Evolutionary conservation across 53 echinoderm and acorn worm species (phyloP), one percentile per base, ranked within the genome.

Genomic region (Patiria pectinifera): DNA sequence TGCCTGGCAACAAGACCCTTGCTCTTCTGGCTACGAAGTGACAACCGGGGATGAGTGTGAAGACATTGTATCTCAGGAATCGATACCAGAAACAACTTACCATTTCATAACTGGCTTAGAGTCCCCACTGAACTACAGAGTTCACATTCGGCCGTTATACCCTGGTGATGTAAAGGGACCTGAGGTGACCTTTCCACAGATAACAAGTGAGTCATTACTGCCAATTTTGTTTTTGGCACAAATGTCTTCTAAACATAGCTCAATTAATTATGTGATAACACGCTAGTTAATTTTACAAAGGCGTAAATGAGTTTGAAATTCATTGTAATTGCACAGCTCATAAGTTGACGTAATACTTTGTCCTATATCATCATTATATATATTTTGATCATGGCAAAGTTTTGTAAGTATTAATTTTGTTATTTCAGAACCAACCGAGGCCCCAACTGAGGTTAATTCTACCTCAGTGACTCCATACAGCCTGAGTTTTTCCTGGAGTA

Each of bases 401-500:
- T 53, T 5, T 53, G 3, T 49, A 49, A 49, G 6, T 3, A 49
- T 4, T 6, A 2, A 74, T 74, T 23, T 74, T 74, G 74, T 0
- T 74, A 21, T 74, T 0, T 74, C 10, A 74, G 74, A 2, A 0
- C 74, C 74, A 74, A 23, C 74, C 3, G n/a, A 12, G 19, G 3
- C 86, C 24, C 86, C 86, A 74, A 49, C 23, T 72, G 74, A 59
- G n/a, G 72, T 86, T 12, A 71, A 0, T 46, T 48, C n/a, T 4
- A 70, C 49, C 25, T 12, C 24, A 23, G 43, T 48, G 23, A 13
- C 74, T 5, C 9, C 58, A 19, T 7, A 43, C 23, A 92, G 74
- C n/a, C n/a, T 84, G 72, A 76, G 62, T 45, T 93, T 93, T 61
- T 58, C 59, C 18, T 93, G 93, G 93, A 76, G 83, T 48, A 48